Conservation (phyloP, 2,113 vertebrate species). For the Lipotes vexillifer region DNA sequence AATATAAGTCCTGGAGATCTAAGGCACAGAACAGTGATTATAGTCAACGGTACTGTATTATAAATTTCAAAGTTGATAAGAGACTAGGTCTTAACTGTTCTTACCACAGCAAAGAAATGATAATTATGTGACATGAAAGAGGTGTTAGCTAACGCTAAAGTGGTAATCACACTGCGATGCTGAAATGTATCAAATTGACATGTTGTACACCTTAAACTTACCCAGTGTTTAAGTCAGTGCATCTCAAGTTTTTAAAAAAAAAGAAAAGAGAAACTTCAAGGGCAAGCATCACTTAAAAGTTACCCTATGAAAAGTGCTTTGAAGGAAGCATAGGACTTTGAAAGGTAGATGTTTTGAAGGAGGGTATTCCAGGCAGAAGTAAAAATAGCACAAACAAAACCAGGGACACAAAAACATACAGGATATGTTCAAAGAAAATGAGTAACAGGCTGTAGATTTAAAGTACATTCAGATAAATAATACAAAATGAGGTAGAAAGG, state of each 20-base stretch:
- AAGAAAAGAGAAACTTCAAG: not conserved
- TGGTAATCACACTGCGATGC: not conserved
- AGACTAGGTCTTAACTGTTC: not conserved
- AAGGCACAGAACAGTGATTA: not conserved
- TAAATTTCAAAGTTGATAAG: not conserved
- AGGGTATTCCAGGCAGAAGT: not conserved
- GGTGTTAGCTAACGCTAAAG: not conserved
- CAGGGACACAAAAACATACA: not conserved
- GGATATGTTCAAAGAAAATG: not conserved
- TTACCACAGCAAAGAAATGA: not conserved
- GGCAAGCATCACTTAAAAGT: not conserved
- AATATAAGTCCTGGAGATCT: not conserved
- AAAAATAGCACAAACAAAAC: not conserved
- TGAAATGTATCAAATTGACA: not conserved
- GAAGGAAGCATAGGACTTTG: not conserved
- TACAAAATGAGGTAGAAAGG: not conserved
- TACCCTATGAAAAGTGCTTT: not conserved
- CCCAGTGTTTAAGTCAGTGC: not conserved
- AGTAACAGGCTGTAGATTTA: not conserved
- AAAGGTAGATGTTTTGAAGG: not conserved
- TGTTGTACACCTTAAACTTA: not conserved
- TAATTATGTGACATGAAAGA: not conserved
- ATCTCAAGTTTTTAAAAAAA: not conserved
- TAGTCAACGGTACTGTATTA: not conserved
- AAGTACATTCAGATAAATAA: not conserved